These are phyloP conservation scores for Enteromius argenteus DNA, from an alignment of 2,797 vertebrate genomes.

Conservation along the genomic window DNA sequence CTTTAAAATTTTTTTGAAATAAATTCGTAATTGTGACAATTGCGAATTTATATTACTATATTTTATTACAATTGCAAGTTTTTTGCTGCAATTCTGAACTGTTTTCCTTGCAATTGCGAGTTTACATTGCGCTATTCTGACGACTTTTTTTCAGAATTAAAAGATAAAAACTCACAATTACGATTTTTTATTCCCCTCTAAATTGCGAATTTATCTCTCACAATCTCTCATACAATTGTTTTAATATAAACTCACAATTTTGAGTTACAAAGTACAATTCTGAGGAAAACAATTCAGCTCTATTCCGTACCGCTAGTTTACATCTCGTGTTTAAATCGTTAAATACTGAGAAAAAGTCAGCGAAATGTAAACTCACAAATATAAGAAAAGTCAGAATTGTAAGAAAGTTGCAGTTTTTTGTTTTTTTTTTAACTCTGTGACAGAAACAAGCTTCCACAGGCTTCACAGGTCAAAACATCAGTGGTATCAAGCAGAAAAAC, in stretches of 20 bases:
- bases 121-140: neutral
- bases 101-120: neutral
- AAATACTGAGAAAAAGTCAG: too few relatives aligned
- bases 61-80: too few relatives aligned
- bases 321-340: too few relatives aligned
- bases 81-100: neutral
- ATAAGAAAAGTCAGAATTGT: neutral
- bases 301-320: too few relatives aligned
- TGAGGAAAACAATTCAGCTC: neutral
- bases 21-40: neutral
- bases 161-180: neutral
- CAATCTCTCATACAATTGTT: neutral
- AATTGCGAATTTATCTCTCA: neutral
- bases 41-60: too few relatives aligned
- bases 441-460: neutral
- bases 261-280: neutral
- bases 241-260: too few relatives aligned
- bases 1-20: neutral
- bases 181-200: neutral
- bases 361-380: too few relatives aligned
- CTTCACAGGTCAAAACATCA: constrained; percentile 32
- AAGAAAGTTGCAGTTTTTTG: neutral
- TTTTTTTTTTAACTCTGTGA: neutral
- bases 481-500: constrained; percentile 27
- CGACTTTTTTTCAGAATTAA: neutral